Evolutionary conservation across 2,113 vertebrate genomes (phyloP).

Genomic region (Zosterops lateralis): DNA sequence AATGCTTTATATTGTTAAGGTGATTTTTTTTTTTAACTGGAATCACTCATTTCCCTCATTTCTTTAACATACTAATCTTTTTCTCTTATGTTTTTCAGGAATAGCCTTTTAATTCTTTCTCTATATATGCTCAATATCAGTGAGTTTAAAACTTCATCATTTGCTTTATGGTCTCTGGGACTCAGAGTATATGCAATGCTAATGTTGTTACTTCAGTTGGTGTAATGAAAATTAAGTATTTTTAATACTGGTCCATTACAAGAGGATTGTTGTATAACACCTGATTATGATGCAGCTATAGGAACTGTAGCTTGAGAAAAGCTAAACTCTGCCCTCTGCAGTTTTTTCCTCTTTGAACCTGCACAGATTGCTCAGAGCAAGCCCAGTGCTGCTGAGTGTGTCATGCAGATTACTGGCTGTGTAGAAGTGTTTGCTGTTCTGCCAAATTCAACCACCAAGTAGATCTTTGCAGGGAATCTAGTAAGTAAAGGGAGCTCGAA

Average conservation of each 20-base stretch:
- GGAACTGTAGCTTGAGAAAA: neutral
- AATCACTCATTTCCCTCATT: neutral
- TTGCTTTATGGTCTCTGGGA: neutral
- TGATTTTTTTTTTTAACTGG: neutral
- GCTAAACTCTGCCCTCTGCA: neutral
- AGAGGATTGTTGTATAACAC: neutral
- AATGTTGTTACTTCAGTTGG: neutral
- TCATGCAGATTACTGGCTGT: constrained; percentile 53
- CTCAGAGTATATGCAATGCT: neutral
- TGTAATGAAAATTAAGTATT: neutral
- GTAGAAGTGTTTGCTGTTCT: constrained; percentile 43
- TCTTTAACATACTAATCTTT: neutral
- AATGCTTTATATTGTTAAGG: neutral
- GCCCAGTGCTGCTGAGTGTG: constrained; percentile 62
- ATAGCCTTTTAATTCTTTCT: neutral
- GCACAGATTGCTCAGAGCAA: neutral
- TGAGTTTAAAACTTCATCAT: neutral
- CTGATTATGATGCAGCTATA: neutral
- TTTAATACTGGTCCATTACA: neutral
- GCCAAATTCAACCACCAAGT: constrained; percentile 17
- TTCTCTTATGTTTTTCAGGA: neutral
- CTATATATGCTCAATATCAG: neutral
- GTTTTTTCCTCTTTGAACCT: neutral
- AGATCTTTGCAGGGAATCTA: constrained; percentile 60
- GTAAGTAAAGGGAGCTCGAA: constrained; percentile 37